These are phyloP conservation scores for Stylophora pistillata DNA, from an alignment of 64 coral and sea anemone genomes.

Conservation along the genomic window DNA sequence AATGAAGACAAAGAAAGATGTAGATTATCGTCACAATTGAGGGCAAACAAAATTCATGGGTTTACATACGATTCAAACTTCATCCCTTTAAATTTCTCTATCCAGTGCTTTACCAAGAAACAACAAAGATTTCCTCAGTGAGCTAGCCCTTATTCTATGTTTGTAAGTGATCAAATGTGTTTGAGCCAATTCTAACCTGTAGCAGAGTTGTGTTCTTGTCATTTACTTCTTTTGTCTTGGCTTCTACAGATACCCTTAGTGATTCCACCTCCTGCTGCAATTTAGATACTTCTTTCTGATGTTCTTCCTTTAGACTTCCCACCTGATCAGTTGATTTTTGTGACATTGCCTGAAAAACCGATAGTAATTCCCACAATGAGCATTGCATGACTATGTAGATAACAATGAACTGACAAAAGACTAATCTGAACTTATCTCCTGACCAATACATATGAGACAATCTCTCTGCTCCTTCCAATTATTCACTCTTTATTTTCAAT, in stretches of 20 bases:
- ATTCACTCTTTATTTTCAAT: too few species aligned
- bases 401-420: not conserved
- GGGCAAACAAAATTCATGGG: too few species aligned
- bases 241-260: slow-evolving; percentile 65
- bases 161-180: not conserved
- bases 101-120: too few species aligned
- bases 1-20: too few species aligned
- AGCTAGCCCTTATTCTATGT: too few species aligned
- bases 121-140: too few species aligned
- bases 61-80: too few species aligned
- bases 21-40: too few species aligned
- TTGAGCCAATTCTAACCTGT: not conserved
- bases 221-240: slow-evolving; percentile 73
- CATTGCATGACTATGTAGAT: not conserved
- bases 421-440: not conserved
- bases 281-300: slow-evolving; percentile 47
- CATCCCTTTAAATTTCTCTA: too few species aligned
- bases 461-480: too few species aligned
- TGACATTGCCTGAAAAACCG: slow-evolving; percentile 22
- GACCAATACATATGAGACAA: too few species aligned
- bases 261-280: slow-evolving; percentile 50
- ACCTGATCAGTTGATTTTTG: slow-evolving; percentile 29
- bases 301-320: slow-evolving; percentile 38
- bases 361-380: not conserved
- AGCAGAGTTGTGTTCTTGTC: slow-evolving; percentile 77